These are phyloP conservation scores for Drosophila tsacasi DNA, from an alignment of 1,140 invertebrate genomes.

Conservation along the genomic window DNA sequence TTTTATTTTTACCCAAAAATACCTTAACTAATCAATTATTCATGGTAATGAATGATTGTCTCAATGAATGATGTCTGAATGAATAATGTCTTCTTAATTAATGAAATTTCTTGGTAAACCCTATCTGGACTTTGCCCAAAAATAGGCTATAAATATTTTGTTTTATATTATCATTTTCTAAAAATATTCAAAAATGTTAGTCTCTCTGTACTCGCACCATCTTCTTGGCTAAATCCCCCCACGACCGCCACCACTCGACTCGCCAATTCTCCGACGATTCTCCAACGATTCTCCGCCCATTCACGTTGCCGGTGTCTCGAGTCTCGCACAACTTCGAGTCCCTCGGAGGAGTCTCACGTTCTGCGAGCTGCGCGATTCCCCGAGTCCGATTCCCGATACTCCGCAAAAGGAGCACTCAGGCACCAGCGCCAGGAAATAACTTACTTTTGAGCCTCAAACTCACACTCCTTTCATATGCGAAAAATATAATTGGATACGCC, in stretches of 20 bases:
- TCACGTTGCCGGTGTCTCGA: slow-evolving; percentile 60
- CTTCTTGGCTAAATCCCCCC: slow-evolving; percentile 28
- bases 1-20: no score
- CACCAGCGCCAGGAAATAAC: slow-evolving; percentile 79
- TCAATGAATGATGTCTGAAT: no score
- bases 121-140: no score
- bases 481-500: slow-evolving; percentile 58
- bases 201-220: slow-evolving; percentile 41
- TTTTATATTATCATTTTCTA: no score
- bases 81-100: no score
- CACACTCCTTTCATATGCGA: slow-evolving; percentile 41
- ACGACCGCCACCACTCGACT: slow-evolving; percentile 11
- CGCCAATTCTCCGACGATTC: slow-evolving; percentile 32
- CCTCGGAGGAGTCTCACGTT: slow-evolving; percentile 41
- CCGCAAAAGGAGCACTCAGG: slow-evolving; percentile 41
- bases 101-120: no score
- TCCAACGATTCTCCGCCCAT: slow-evolving; percentile 66
- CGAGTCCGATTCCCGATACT: slow-evolving; percentile 24
- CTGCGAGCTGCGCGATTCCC: slow-evolving; percentile 46
- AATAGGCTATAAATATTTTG: no score
- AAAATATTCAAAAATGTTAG: background rate
- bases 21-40: no score
- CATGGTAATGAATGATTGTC: no score
- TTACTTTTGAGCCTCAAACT: slow-evolving; percentile 64
- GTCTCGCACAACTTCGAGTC: slow-evolving; percentile 1